These are phyloP conservation scores for Platypus cylindrus DNA, from an alignment of 2,888 invertebrate genomes.

Conservation along the genomic window DNA sequence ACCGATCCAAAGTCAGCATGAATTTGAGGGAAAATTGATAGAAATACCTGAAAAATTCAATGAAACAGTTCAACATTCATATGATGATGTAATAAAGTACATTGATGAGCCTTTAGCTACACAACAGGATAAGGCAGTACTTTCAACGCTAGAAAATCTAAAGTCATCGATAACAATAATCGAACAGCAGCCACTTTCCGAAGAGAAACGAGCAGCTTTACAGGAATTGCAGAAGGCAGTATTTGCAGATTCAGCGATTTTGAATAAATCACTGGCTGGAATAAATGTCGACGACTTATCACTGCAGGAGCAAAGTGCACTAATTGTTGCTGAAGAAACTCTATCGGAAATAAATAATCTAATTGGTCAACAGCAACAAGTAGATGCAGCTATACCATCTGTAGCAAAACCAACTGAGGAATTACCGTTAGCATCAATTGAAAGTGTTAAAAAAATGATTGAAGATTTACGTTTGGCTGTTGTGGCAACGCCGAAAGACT, in stretches of 20 bases:
- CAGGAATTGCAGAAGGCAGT: constrained; percentile 28
- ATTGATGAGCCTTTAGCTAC: neutral
- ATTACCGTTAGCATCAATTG: constrained; percentile 17
- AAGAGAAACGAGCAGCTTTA: constrained; percentile 23
- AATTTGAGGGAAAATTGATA: neutral
- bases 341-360: constrained; percentile 24
- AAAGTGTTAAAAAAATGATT: constrained; percentile 27
- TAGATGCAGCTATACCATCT: constrained; percentile 3
- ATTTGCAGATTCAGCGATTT: constrained; percentile 20
- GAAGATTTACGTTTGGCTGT: constrained; percentile 30
- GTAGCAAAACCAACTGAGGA: constrained; percentile 5
- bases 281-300: constrained; percentile 14
- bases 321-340: constrained; percentile 25
- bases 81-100: neutral
- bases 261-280: constrained; percentile 16
- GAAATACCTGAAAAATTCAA: neutral
- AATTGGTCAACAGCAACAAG: constrained; percentile 17
- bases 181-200: constrained; percentile 22
- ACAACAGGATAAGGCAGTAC: constrained; percentile 13
- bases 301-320: constrained; percentile 25
- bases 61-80: neutral
- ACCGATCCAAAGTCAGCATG: neutral
- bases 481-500: constrained; percentile 26
- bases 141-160: constrained; percentile 23
- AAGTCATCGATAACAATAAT: constrained; percentile 23